These are phyloP conservation scores for Glaucidium brasilianum DNA, from an alignment of 2,113 vertebrate genomes.

Conservation along the genomic window DNA sequence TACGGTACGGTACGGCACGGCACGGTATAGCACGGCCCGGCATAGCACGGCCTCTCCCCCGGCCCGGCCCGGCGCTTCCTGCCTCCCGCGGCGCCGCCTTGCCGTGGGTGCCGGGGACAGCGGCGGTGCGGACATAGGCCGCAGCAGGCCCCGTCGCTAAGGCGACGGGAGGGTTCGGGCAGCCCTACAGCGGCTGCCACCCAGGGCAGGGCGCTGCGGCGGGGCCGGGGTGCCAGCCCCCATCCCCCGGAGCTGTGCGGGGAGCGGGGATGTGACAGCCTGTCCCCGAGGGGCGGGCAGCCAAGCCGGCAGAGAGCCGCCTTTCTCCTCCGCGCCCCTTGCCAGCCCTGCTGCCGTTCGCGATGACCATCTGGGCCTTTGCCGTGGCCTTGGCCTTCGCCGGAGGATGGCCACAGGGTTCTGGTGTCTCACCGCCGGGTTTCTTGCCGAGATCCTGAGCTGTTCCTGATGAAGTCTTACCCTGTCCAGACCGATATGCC, in stretches of 20 bases:
- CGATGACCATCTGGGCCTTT: neutral
- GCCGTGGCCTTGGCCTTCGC: neutral
- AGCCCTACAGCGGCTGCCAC: neutral
- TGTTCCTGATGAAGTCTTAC: neutral
- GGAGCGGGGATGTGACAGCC: neutral
- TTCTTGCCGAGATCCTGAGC: neutral
- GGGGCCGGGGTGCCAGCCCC: neutral
- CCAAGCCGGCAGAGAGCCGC: too few relatives aligned
- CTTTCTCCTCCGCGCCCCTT: neutral
- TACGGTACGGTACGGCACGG: neutral
- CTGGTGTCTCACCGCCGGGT: accelerated
- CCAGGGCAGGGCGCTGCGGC: too few relatives aligned
- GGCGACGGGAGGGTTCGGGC: neutral
- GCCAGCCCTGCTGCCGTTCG: neutral
- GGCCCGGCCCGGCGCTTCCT: accelerated
- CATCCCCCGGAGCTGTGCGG: too few relatives aligned
- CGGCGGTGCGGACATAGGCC: neutral
- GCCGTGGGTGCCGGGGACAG: too few relatives aligned
- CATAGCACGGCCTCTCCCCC: too few relatives aligned
- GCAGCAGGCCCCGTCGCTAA: neutral
- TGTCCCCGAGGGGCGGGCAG: too few relatives aligned
- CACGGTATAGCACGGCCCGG: too few relatives aligned
- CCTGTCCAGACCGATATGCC: accelerated
- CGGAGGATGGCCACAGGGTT: neutral
- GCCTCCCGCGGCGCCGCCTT: neutral